phyloP scores from a whole-genome alignment of 2,888 invertebrate genomes.

The Romanomermis culicivorax region DNA sequence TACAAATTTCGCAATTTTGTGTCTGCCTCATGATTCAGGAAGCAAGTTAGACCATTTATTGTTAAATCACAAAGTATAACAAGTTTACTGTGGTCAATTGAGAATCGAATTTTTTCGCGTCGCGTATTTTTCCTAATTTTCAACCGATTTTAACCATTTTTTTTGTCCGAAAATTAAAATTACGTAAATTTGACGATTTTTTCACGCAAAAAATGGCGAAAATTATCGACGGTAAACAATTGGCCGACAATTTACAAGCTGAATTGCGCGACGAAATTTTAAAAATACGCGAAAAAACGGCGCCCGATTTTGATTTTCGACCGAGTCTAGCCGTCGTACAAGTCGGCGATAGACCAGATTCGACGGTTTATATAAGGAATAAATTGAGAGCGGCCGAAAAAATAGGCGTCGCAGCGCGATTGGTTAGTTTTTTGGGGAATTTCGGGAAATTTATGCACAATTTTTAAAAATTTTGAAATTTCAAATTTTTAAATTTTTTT shows the following conservation, averaged over 20 bases:
- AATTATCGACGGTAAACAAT: conserved; percentile 23
- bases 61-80: too few species aligned
- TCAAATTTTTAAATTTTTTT: too few species aligned
- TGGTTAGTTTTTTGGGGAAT: conserved; percentile 54
- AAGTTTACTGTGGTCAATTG: too few species aligned
- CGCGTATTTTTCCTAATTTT: too few species aligned
- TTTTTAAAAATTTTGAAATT: too few species aligned
- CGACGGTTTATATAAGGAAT: conserved; percentile 91
- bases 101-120: too few species aligned
- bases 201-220: background rate
- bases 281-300: conserved; percentile 20
- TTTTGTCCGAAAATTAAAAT: too few species aligned
- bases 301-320: conserved; percentile 39
- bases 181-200: background rate
- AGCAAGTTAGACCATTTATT: too few species aligned
- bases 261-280: conserved; percentile 43
- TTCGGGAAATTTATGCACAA: too few species aligned
- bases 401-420: conserved; percentile 62
- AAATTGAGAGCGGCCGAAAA: conserved; percentile 75
- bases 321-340: conserved; percentile 61
- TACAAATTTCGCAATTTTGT: too few species aligned
- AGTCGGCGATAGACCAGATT: conserved; percentile 73
- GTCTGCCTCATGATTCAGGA: too few species aligned
- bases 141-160: too few species aligned
- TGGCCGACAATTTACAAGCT: conserved; percentile 38